Evolutionary conservation across 2,888 invertebrate genomes (phyloP).

Genomic region (Cerastis rubricosa): DNA sequence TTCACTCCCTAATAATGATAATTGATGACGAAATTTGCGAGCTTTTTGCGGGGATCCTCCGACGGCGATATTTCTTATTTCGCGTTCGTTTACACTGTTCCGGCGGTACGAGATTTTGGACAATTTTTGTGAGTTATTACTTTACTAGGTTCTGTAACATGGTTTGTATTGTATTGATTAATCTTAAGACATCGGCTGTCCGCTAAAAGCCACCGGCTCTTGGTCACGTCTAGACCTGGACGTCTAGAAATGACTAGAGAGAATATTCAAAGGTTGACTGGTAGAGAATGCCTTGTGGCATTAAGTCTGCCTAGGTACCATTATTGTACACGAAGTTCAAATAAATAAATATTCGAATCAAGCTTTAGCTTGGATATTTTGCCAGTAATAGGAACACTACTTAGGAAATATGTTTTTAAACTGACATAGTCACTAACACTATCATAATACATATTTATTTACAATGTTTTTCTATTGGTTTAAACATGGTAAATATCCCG

Average conservation of each 20-base stretch:
- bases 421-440: too few relatives aligned
- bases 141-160: too few relatives aligned
- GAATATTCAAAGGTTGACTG: too few relatives aligned
- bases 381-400: neutral
- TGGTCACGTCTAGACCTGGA: too few relatives aligned
- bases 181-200: neutral
- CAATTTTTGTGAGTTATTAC: neutral
- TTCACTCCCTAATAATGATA: conserved; percentile 89
- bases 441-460: too few relatives aligned
- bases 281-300: too few relatives aligned
- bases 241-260: too few relatives aligned
- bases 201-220: neutral
- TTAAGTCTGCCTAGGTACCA: too few relatives aligned
- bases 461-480: too few relatives aligned
- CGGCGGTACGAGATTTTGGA: conserved; percentile 58
- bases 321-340: too few relatives aligned
- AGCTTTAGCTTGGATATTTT: neutral
- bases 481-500: too few relatives aligned
- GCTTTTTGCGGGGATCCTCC: conserved; percentile 89
- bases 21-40: conserved; percentile 90
- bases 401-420: too few relatives aligned
- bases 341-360: neutral
- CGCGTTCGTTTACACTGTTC: conserved; percentile 73
- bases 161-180: neutral
- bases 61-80: conserved; percentile 86